phyloP scores from a whole-genome alignment of 2,888 invertebrate genomes.

The Resseliella maxima region DNA sequence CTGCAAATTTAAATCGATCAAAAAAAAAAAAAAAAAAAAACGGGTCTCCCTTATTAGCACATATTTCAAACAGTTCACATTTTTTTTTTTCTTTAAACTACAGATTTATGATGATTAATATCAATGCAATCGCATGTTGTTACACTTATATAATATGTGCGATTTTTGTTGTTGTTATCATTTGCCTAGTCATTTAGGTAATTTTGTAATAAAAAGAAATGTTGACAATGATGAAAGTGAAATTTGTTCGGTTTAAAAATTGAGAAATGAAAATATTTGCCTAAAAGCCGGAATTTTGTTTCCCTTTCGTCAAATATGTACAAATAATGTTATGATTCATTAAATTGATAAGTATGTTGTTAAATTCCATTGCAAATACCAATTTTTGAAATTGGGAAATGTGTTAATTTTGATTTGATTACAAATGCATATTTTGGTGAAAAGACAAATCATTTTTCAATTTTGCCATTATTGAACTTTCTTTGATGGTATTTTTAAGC shows the following conservation, averaged over 20 bases:
- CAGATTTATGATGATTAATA: background rate
- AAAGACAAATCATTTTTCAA: background rate
- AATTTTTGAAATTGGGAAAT: background rate
- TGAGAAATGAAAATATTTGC: background rate
- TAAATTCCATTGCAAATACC: background rate
- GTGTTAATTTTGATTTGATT: background rate
- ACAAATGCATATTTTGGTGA: background rate
- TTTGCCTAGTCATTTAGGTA: background rate
- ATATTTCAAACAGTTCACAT: constrained; percentile 1
- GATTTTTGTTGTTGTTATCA: background rate
- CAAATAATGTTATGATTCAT: background rate
- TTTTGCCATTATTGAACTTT: background rate
- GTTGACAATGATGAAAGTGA: constrained; percentile 30
- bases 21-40: background rate
- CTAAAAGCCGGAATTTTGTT: background rate
- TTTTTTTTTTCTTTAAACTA: no score
- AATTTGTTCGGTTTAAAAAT: background rate
- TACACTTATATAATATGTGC: background rate
- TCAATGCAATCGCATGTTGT: background rate
- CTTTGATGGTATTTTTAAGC: background rate
- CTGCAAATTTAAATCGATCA: background rate
- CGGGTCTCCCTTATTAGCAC: constrained; percentile 43
- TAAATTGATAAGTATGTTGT: no score
- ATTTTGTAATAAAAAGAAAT: background rate
- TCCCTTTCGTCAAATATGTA: background rate